These are phyloP conservation scores for Calosoma granatense DNA, from an alignment of 1,140 invertebrate genomes.

Conservation along the genomic window DNA sequence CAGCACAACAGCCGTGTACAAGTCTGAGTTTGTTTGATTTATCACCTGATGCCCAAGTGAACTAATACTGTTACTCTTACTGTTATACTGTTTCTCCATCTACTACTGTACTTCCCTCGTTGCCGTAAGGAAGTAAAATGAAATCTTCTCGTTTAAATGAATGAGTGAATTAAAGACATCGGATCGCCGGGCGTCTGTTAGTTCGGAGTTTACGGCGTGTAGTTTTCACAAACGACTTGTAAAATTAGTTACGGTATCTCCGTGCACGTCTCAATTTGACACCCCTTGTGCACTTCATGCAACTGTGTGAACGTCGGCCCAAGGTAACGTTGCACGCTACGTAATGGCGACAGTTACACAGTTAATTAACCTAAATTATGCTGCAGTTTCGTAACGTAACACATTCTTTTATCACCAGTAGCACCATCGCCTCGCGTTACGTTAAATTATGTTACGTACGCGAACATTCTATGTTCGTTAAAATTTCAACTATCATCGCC, in stretches of 20 bases:
- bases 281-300: neutral
- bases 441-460: neutral
- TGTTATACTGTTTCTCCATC: too few species aligned
- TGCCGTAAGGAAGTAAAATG: too few species aligned
- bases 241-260: neutral
- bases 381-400: neutral
- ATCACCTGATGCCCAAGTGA: too few species aligned
- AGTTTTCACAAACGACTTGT: neutral
- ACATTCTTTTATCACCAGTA: neutral
- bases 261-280: neutral
- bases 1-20: too few species aligned
- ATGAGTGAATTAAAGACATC: neutral
- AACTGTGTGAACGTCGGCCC: too few species aligned
- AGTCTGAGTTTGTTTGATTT: too few species aligned
- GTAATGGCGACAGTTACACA: neutral
- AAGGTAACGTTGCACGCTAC: neutral
- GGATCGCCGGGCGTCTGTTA: neutral
- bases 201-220: too few species aligned
- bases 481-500: too few species aligned
- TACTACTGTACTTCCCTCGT: too few species aligned
- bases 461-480: too few species aligned
- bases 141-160: neutral
- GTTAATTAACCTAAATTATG: neutral
- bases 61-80: too few species aligned
- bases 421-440: neutral